These are phyloP conservation scores for Amaurobius ferox DNA, from an alignment of 2,888 invertebrate species.

Conservation along the genomic window DNA sequence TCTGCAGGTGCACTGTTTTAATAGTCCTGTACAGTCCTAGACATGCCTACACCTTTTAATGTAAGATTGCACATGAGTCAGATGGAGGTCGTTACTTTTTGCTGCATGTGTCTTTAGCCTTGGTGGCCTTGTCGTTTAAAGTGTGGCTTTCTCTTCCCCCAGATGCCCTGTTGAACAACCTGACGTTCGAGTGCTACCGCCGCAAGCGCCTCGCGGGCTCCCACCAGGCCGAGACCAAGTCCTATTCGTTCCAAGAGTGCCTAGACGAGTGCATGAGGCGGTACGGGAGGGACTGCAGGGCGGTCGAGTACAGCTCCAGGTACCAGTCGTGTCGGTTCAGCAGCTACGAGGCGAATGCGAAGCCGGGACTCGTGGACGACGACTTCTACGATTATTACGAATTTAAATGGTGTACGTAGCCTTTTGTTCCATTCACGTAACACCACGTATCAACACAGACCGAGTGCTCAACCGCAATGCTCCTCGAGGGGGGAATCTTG, in stretches of 20 bases:
- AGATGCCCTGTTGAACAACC: conserved; percentile 81
- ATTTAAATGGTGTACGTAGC: conserved; percentile 74
- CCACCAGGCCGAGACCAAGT: conserved; percentile 92
- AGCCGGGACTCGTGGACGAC: conserved; percentile 90
- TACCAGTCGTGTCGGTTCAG: conserved; percentile 73
- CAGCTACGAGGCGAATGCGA: conserved; percentile 80
- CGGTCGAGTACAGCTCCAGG: conserved; percentile 73
- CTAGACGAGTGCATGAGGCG: conserved; percentile 92
- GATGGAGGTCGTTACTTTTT: not conserved
- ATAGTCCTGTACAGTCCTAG: not conserved
- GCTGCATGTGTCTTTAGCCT: not conserved
- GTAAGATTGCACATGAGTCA: not conserved
- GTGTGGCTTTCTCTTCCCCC: conserved; percentile 20
- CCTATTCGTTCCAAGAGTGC: conserved; percentile 91
- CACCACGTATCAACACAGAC: too few species aligned
- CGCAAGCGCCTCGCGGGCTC: conserved; percentile 91
- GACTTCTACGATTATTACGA: conserved; percentile 95
- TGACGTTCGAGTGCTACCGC: conserved; percentile 91
- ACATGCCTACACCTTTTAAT: not conserved
- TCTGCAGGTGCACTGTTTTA: too few species aligned
- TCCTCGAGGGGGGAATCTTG: too few species aligned
- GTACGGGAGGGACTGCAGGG: conserved; percentile 74
- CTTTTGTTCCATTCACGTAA: too few species aligned
- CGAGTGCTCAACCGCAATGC: too few species aligned
- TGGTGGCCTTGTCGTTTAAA: not conserved